These are phyloP conservation scores for Atrichornis clamosus DNA, from an alignment of 2,113 vertebrate genomes.

Conservation along the genomic window DNA sequence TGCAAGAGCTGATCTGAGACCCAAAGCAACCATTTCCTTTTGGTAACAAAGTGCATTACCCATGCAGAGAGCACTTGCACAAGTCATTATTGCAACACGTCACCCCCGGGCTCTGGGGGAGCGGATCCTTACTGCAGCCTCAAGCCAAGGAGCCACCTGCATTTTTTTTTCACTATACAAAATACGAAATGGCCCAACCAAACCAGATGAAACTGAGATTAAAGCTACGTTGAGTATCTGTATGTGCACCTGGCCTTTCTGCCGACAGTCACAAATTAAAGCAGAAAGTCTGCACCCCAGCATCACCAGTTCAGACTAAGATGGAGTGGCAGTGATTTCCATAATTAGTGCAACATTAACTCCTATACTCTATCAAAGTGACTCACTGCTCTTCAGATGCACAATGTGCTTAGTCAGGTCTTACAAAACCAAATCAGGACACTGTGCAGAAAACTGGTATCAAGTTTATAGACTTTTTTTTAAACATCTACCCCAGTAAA, in stretches of 20 bases:
- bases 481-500: conserved; percentile 16
- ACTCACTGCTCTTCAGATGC: conserved; percentile 37
- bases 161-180: neutral
- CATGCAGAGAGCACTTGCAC: neutral
- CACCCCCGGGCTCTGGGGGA: neutral
- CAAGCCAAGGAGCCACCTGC: neutral
- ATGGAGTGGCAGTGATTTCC: conserved; percentile 62
- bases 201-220: conserved; percentile 9
- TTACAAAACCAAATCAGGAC: conserved; percentile 16
- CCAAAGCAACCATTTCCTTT: neutral
- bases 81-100: neutral
- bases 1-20: neutral
- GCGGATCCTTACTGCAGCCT: neutral
- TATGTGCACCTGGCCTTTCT: conserved; percentile 4
- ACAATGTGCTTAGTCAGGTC: conserved; percentile 16
- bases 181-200: conserved; percentile 17
- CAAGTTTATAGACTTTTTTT: neutral
- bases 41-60: conserved; percentile 10
- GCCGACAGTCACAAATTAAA: neutral
- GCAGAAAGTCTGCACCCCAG: neutral
- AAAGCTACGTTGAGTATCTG: conserved; percentile 40
- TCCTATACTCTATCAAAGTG: conserved; percentile 13
- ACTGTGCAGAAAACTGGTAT: conserved; percentile 29
- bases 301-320: conserved; percentile 19
- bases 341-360: conserved; percentile 57